Evolutionary conservation across 30 jellyfish, hydroid and myxozoan genomes (phyloP), one percentile per base, ranked within the genome.

Genomic region (Hydractinia symbiolongicarpus): DNA sequence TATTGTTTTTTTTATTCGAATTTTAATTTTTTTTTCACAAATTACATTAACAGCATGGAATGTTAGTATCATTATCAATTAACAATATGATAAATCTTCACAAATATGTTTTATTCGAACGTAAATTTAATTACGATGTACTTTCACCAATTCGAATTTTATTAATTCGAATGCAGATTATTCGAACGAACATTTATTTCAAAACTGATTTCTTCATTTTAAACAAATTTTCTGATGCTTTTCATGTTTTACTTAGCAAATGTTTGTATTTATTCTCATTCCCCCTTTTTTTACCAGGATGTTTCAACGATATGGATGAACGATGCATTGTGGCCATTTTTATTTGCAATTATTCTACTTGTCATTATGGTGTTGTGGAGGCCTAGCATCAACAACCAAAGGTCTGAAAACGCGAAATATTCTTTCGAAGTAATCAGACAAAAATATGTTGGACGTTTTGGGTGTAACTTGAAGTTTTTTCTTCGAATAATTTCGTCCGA

Each of bases 241-340:
- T 13, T 15, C 14, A 10, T 67, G 20, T 15, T 11, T 67, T 10
- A 13, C 0, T 11, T 20, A 67, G 51, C 50, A 67, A n/a, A n/a
- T n/a, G 21, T 13, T 67, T 67, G n/a, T 20, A 13, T 67, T 67
- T 16, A 67, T 11, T 3, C 20, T 67, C 21, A 13, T 21, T 67
- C 21, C 50, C 14, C 51, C 78, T 11, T 51, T 11, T 16, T 53
- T 30, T 75, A 50, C 54, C 68, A 89, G 96, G 94, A 83, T 61
- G 77, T 87, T 84, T 54, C 95, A 5, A 88, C 79, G n/a, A 83
- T 84, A 40, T 89, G 96, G 96, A 72, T 89, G 50, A 90, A 89
- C 68, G 96, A 89, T 61, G 96, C 95, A 6, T 83, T 89, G 64
- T 89, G 96, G 96, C 96, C 96, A 53, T 89, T 89, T 52, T 86